Percentiles rank a stretch among this genome's conserved stretches.
phyloP scores from a whole-genome alignment of 2,113 vertebrate genomes.

The Gymnorhina tibicen region DNA sequence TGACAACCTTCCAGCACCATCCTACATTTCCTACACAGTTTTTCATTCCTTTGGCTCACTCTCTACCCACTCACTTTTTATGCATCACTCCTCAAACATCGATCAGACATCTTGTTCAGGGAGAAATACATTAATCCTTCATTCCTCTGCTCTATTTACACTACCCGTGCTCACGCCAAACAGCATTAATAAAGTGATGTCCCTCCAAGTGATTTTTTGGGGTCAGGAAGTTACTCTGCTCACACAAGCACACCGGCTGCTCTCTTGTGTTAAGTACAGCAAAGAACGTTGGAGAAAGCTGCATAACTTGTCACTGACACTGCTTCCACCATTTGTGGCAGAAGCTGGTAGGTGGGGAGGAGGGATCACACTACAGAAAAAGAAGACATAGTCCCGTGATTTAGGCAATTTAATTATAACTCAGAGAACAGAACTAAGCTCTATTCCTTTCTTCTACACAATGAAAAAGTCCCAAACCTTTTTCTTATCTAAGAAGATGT shows the following conservation, averaged over 20 bases:
- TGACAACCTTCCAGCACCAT: conserved; percentile 53
- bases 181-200: neutral
- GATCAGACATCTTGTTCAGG: neutral
- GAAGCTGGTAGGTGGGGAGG: conserved; percentile 27
- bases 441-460: neutral
- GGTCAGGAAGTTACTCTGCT: neutral
- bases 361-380: conserved; percentile 9
- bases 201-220: neutral
- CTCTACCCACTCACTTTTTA: conserved; percentile 45
- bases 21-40: conserved; percentile 43
- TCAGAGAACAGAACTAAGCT: neutral
- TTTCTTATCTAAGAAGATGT: neutral
- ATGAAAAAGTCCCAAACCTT: neutral
- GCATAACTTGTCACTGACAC: neutral
- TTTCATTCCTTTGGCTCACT: conserved; percentile 51
- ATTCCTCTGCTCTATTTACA: neutral
- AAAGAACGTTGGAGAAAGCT: neutral
- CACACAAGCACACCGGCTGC: neutral
- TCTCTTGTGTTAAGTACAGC: neutral
- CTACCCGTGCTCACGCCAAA: neutral
- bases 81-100: neutral
- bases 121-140: neutral
- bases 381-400: neutral
- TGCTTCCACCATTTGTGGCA: neutral
- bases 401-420: neutral